Conservation (phyloP, 1,140 invertebrate genomes). For the Tetranychus cinnabarinus region DNA sequence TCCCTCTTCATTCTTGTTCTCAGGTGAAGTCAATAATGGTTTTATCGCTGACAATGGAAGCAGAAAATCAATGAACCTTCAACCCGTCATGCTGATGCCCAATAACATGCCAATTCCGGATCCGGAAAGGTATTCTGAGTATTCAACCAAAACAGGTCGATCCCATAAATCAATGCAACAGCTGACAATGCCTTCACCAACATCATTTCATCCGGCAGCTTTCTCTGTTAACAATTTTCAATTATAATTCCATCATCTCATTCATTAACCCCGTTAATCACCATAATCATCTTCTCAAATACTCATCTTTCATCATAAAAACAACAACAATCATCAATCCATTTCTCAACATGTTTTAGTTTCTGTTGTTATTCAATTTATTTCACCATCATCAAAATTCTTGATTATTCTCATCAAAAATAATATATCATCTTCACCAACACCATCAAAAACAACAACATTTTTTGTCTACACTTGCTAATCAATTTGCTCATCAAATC, state of each 20-base stretch:
- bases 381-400: no score
- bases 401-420: no score
- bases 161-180: neutral
- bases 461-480: no score
- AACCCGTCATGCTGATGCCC: conserved; percentile 55
- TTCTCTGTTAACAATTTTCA: conserved; percentile 1
- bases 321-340: no score
- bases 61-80: conserved; percentile 54
- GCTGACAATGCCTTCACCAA: neutral
- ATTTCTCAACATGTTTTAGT: no score
- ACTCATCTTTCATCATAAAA: no score
- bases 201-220: neutral
- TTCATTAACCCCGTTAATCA: no score
- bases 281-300: no score
- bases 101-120: neutral
- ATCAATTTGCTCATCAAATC: no score
- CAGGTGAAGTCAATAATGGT: conserved; percentile 63
- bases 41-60: conserved; percentile 51
- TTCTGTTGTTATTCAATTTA: no score
- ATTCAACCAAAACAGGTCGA: neutral
- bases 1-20: conserved; percentile 18
- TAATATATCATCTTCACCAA: no score
- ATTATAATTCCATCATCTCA: neutral
- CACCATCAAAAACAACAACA: no score
- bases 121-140: neutral